Conservation (phyloP, 1,140 invertebrate species). For the Drosophila teissieri region DNA sequence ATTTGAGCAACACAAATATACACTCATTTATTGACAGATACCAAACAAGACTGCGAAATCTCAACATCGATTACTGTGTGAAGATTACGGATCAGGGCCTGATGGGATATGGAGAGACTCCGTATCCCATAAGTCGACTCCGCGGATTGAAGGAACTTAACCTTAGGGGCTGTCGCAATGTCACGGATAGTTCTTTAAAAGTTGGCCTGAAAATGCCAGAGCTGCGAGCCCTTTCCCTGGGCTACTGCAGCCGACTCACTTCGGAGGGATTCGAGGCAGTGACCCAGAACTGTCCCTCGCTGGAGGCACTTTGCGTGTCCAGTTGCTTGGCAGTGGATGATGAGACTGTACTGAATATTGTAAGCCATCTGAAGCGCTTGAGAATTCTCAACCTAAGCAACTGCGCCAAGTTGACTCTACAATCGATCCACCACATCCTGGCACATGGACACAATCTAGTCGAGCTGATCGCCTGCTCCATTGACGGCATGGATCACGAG, state of each 20-base stretch:
- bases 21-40: conserved; percentile 29
- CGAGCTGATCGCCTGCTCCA: conserved; percentile 64
- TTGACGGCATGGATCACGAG: conserved; percentile 59
- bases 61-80: conserved; percentile 65
- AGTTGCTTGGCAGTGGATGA: conserved; percentile 64
- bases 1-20: not conserved
- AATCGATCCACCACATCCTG: conserved; percentile 57
- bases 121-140: conserved; percentile 45
- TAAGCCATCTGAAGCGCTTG: conserved; percentile 53
- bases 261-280: conserved; percentile 54
- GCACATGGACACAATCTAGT: conserved; percentile 44
- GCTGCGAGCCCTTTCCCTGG: conserved; percentile 46
- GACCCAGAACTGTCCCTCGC: conserved; percentile 49
- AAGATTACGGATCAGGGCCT: conserved; percentile 65
- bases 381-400: conserved; percentile 66
- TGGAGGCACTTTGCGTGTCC: conserved; percentile 58
- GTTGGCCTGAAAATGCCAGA: conserved; percentile 51
- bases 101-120: conserved; percentile 47
- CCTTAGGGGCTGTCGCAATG: conserved; percentile 53
- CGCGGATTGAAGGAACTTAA: conserved; percentile 43
- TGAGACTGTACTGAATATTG: conserved; percentile 46
- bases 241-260: conserved; percentile 63
- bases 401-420: conserved; percentile 51
- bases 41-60: conserved; percentile 46
- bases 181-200: conserved; percentile 54